Percentiles rank a stretch among this genome's conserved stretches.
These are phyloP conservation scores for Hydrozoanthus tunicans DNA, from an alignment of 64 coral and sea anemone genomes.

Conservation along the genomic window DNA sequence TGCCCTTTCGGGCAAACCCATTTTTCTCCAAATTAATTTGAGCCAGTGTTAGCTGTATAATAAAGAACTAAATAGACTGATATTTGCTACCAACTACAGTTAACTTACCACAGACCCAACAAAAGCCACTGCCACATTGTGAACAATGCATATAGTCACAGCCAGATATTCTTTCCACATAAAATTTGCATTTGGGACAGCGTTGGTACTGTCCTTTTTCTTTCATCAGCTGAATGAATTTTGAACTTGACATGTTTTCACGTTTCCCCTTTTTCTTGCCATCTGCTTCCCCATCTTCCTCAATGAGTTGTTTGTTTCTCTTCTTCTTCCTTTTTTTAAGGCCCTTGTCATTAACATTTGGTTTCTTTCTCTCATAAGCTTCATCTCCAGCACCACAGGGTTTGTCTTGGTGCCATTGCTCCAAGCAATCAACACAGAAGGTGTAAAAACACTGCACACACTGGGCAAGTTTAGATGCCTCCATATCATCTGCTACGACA, in stretches of 20 bases:
- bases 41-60: too few relatives aligned
- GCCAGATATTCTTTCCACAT: constrained; percentile 82
- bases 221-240: constrained; percentile 79
- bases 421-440: constrained; percentile 91
- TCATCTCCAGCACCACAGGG: constrained; percentile 62
- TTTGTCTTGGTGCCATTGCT: constrained; percentile 71
- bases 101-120: constrained; percentile 93
- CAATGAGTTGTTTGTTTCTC: constrained; percentile 12
- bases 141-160: constrained; percentile 96
- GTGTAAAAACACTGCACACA: constrained; percentile 86
- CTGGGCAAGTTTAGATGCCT: constrained; percentile 76
- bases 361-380: not conserved
- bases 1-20: too few relatives aligned
- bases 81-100: too few relatives aligned
- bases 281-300: not conserved
- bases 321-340: constrained; percentile 40
- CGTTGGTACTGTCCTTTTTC: constrained; percentile 68
- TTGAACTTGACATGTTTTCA: constrained; percentile 47
- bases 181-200: constrained; percentile 82
- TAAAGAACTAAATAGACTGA: too few relatives aligned
- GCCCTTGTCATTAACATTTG: constrained; percentile 10
- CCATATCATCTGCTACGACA: constrained; percentile 86
- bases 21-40: too few relatives aligned
- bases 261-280: constrained; percentile 22
- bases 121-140: constrained; percentile 77